phyloP scores from a whole-genome alignment of 2,797 vertebrate genomes.

The Capromys pilorides region DNA sequence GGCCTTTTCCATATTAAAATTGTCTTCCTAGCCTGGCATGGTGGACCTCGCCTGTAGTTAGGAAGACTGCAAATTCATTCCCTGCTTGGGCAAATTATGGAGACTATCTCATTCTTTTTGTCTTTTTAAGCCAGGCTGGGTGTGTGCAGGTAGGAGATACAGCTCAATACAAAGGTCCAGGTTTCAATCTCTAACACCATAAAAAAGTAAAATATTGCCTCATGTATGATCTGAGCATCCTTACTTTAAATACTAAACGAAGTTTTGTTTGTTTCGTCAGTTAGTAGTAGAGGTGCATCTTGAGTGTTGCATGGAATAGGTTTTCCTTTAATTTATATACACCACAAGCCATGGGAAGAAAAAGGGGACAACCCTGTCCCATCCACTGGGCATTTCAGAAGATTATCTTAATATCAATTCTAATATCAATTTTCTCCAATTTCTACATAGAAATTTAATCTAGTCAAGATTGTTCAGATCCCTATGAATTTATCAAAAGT shows the following conservation, averaged over 20 bases:
- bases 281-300: background rate
- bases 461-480: background rate
- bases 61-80: background rate
- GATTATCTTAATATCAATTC: conserved; percentile 4
- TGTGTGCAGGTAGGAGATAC: background rate
- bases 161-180: background rate
- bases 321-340: background rate
- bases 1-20: background rate
- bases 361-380: background rate
- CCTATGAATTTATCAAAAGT: background rate
- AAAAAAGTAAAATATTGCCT: background rate
- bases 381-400: background rate
- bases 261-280: background rate
- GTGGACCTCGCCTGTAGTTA: background rate
- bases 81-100: background rate
- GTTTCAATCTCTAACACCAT: background rate
- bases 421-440: background rate
- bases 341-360: background rate
- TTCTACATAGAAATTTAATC: background rate
- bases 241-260: background rate
- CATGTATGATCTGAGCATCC: background rate
- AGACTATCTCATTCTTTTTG: background rate
- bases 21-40: background rate
- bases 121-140: background rate
- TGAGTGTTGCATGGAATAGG: background rate